Conservation (phyloP, 2,888 invertebrate species). For the Sminthurides aquaticus region DNA sequence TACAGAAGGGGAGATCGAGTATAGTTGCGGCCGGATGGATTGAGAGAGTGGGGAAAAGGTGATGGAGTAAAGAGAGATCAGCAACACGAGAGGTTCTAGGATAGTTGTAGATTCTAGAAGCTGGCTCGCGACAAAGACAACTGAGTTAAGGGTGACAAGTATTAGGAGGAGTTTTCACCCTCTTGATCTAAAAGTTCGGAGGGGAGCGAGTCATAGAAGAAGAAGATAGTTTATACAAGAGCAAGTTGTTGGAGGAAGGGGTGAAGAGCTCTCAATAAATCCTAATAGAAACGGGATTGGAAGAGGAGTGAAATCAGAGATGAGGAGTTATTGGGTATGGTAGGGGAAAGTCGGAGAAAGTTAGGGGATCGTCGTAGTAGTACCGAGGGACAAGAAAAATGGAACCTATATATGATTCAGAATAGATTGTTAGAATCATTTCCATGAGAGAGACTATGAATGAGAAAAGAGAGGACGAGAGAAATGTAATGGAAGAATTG, state of each 20-base stretch:
- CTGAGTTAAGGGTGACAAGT: background rate
- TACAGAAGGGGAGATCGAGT: too few relatives aligned
- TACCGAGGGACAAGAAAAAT: background rate
- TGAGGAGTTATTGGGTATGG: conserved; percentile 18
- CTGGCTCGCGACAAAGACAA: background rate
- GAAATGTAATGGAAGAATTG: too few relatives aligned
- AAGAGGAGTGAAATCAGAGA: conserved; percentile 29
- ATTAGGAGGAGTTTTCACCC: conserved; percentile 6
- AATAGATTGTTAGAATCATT: too few relatives aligned
- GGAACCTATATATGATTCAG: background rate
- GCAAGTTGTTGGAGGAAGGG: conserved; percentile 20
- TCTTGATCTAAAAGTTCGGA: background rate
- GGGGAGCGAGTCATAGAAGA: conserved; percentile 9
- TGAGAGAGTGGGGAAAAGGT: too few relatives aligned
- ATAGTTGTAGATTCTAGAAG: too few relatives aligned
- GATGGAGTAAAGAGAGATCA: too few relatives aligned
- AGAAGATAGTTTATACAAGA: too few relatives aligned
- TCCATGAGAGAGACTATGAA: too few relatives aligned
- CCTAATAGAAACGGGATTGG: conserved; percentile 31
- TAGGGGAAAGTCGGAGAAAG: conserved; percentile 16
- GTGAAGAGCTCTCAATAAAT: conserved; percentile 39
- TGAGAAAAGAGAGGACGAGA: too few relatives aligned
- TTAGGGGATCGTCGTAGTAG: too few relatives aligned
- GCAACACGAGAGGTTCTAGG: too few relatives aligned
- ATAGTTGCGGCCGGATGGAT: too few relatives aligned